phyloP scores from a whole-genome alignment of 2,113 vertebrate species.

The Chiloscyllium plagiosum region DNA sequence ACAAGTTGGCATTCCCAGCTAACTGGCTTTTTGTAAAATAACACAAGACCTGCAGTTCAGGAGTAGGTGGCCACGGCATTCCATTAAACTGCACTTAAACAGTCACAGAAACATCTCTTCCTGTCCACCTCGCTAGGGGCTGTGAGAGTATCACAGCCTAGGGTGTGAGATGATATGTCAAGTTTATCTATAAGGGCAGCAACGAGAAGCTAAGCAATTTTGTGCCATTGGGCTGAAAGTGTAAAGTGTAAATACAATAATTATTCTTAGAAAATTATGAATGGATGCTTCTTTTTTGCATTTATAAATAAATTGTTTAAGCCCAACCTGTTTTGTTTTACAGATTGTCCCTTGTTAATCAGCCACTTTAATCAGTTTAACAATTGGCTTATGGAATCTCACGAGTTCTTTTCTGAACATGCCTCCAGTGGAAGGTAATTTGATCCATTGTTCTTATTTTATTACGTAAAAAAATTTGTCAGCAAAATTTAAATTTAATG shows the following conservation, averaged over 20 bases:
- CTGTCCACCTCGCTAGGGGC: not conserved
- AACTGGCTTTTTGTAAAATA: not conserved
- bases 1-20: not conserved
- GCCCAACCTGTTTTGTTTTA: not conserved
- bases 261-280: not conserved
- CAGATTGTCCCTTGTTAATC: not conserved
- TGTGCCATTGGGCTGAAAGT: not conserved
- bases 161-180: not conserved
- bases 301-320: not conserved
- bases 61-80: not conserved
- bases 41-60: not conserved
- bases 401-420: not conserved
- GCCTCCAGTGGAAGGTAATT: not conserved
- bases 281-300: not conserved
- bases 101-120: not conserved
- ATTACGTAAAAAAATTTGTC: not conserved
- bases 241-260: not conserved
- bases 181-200: not conserved
- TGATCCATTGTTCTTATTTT: not conserved
- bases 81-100: not conserved
- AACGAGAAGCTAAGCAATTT: not conserved
- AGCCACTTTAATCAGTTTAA: not conserved
- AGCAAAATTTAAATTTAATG: not conserved
- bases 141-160: not conserved
- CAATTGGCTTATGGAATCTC: not conserved